Conservation (phyloP, 2,797 vertebrate species). For the Rhynchotus rufescens region DNA sequence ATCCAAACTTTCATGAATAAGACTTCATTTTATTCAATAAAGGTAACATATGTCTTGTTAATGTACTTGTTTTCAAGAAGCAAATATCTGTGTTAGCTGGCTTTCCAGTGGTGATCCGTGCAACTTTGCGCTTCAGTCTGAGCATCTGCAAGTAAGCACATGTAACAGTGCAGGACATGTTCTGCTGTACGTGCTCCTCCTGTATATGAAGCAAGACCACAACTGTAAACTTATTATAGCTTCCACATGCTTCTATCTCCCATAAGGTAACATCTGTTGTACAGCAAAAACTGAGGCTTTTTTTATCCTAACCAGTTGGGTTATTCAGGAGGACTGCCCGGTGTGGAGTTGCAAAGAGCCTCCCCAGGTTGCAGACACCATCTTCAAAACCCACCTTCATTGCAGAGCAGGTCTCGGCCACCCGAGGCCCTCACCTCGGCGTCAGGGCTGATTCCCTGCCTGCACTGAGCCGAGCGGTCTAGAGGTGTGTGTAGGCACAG, state of each 20-base stretch:
- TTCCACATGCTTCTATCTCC: neutral
- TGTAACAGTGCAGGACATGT: neutral
- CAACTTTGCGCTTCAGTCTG: neutral
- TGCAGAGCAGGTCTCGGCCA: too few species aligned
- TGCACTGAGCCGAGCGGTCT: neutral
- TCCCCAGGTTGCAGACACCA: too few species aligned
- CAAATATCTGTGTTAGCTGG: neutral
- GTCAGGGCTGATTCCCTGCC: neutral
- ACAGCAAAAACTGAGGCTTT: neutral
- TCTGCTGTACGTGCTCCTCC: neutral
- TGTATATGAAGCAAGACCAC: neutral
- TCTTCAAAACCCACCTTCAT: too few species aligned
- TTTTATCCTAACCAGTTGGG: neutral
- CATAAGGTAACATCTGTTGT: neutral
- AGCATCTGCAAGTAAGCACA: conserved; percentile 18
- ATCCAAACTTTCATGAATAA: conserved; percentile 32
- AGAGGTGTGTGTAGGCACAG: neutral
- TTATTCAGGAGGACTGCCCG: neutral
- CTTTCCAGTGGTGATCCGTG: conserved; percentile 22
- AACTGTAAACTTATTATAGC: neutral
- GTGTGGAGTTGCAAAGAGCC: too few species aligned
- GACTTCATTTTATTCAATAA: conserved; percentile 41
- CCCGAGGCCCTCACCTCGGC: too few species aligned
- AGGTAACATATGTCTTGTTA: conserved; percentile 17
- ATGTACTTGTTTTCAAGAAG: neutral